Base-by-base conservation (phyloP, 92 coral and sea anemone species). In the Porites lobata region DNA sequence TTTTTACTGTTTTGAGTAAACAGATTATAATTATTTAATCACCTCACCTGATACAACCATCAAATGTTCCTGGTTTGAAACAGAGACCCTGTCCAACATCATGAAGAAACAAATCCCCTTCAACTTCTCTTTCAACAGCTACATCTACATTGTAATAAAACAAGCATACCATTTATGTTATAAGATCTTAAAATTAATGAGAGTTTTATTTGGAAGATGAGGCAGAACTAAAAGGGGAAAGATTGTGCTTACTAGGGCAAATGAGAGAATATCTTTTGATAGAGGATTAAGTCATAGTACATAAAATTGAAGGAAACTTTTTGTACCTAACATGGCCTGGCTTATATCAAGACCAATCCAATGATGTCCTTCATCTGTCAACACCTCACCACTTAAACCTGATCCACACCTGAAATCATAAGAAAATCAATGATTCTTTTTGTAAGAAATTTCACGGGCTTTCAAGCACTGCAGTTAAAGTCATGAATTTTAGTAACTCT, bases 271-370 rank as follows among this genome's bases (percentile, higher is more conserved):
- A 29, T 29, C 32, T 29, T 29, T 29, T 29, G 32, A 29, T 29
- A 0, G 32, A 29, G 32, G 32, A 29, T 29, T 29, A 29, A 38
- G 47, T 38, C 4, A 38, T 0, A 38, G 47, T 5, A 38, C 47
- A 38, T 38, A 38, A 38, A 4, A 38, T 38, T 38, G 47, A 38
- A 3, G 18, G 1, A 70, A 11, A 26, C 38, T 12, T 7, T 22
- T 20, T 20, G 68, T 92, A 95, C 98, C 98, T 80, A 97, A 86
- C 99, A 97, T 97, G 8, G 98, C 94, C 68, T 89, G 85, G 88
- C 99, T 97, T 67, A 97, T 95, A 67, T 97, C 99, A 66, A 97
- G 75, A 18, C 99, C 99, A 83, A 95, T 79, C 99, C 99, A 97
- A 47, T 93, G 80, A 84, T 97, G 99, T 4, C 98, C 99, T 62